phyloP scores from a whole-genome alignment of 2,113 vertebrate species.

The Tamias sibiricus region DNA sequence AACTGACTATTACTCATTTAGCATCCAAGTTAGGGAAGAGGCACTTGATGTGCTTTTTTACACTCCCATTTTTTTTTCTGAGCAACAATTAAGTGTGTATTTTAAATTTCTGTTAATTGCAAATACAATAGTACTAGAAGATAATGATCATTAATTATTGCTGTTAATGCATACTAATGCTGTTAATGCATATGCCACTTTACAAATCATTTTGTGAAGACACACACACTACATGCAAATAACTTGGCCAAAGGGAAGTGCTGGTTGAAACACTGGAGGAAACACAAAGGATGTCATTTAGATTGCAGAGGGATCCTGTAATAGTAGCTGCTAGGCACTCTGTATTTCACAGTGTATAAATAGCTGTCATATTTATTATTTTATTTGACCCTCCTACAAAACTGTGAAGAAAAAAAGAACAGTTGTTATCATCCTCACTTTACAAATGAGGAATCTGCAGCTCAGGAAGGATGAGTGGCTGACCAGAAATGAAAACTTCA shows the following conservation, averaged over 20 bases:
- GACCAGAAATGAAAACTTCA: neutral
- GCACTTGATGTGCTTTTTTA: neutral
- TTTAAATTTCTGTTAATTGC: neutral
- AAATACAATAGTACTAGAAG: constrained; percentile 4
- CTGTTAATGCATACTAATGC: neutral
- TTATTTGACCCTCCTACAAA: neutral
- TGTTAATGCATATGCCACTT: neutral
- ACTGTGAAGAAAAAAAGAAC: neutral
- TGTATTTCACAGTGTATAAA: neutral
- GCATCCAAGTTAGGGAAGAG: neutral
- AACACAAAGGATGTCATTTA: neutral
- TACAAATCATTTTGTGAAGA: neutral
- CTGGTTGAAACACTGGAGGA: neutral
- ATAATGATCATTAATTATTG: neutral
- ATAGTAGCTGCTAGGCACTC: neutral
- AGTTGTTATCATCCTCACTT: neutral
- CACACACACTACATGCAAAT: neutral
- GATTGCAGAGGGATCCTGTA: neutral
- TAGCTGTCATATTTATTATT: neutral
- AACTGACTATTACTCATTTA: neutral
- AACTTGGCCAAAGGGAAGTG: neutral
- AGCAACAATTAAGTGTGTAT: neutral
- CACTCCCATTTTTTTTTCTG: neutral
- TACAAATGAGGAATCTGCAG: neutral
- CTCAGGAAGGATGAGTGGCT: neutral